Percentiles rank a stretch among this genome's conserved stretches.
These are phyloP conservation scores for Cantharis flavilabris DNA, from an alignment of 2,888 invertebrate species.

Conservation along the genomic window DNA sequence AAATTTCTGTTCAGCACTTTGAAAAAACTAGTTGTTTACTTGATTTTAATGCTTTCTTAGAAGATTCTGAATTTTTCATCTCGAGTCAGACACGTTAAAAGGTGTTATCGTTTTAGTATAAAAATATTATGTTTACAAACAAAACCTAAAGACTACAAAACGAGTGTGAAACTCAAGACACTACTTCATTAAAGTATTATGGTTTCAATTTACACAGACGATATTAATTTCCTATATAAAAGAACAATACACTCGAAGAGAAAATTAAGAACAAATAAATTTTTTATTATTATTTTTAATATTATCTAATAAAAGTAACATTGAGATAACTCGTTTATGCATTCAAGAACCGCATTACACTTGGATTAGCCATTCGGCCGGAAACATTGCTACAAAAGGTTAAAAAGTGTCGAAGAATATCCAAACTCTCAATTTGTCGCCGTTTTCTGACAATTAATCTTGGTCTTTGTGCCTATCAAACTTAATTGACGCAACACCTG, in stretches of 20 bases:
- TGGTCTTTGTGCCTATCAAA: too few species aligned
- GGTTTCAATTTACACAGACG: background rate
- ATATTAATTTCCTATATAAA: background rate
- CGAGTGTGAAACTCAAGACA: background rate
- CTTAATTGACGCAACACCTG: too few species aligned
- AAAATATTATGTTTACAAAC: background rate
- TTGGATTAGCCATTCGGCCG: too few species aligned
- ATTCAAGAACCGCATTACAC: too few species aligned
- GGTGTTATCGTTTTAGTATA: background rate
- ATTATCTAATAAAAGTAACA: background rate
- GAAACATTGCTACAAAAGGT: too few species aligned
- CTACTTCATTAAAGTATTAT: background rate
- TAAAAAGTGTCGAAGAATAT: too few species aligned
- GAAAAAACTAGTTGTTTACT: too few species aligned
- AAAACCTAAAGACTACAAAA: background rate
- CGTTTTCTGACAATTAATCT: too few species aligned
- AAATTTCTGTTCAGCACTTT: too few species aligned
- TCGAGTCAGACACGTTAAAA: background rate
- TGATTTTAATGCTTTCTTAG: too few species aligned
- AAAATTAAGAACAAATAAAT: background rate
- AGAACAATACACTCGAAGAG: background rate
- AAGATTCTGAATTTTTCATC: background rate
- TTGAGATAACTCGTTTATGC: background rate
- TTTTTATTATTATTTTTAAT: background rate
- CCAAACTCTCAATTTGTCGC: too few species aligned